These are phyloP conservation scores for Cathartes aura DNA, from an alignment of 2,113 vertebrate species.

Conservation along the genomic window DNA sequence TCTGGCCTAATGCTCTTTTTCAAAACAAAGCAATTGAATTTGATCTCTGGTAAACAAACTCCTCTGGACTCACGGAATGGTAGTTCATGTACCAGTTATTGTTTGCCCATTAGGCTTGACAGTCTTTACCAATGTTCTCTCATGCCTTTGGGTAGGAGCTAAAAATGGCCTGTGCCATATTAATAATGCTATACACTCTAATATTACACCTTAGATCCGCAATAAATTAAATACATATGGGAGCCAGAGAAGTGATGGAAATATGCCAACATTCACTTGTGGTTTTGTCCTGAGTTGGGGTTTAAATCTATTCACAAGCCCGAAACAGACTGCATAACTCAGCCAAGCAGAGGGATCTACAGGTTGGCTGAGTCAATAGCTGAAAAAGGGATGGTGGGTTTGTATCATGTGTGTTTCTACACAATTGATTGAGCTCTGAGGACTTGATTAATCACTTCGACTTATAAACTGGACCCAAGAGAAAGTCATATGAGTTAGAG, in stretches of 20 bases:
- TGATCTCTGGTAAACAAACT: neutral
- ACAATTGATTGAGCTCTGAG: neutral
- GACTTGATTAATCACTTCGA: slow-evolving; percentile 15
- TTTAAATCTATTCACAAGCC: neutral
- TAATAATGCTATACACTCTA: neutral
- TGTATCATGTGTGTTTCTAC: neutral
- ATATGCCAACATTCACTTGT: neutral
- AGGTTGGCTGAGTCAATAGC: neutral
- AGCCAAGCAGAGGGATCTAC: neutral
- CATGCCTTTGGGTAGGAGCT: neutral
- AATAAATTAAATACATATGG: neutral
- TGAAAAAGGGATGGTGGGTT: neutral
- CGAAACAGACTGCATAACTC: neutral
- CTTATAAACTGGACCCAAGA: neutral
- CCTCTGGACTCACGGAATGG: neutral
- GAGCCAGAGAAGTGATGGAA: neutral
- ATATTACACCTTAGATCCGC: neutral
- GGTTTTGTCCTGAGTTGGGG: neutral
- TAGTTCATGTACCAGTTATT: neutral
- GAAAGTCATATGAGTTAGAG: neutral
- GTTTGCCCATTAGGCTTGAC: neutral
- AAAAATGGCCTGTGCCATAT: neutral
- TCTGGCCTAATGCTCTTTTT: neutral
- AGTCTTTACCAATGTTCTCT: neutral
- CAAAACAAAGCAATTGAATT: slow-evolving; percentile 30